A percentile compares a stretch with the other conserved stretches of the same genome.
phyloP scores from a whole-genome alignment of 1,140 invertebrate genomes.

The Drosophila santomea region DNA sequence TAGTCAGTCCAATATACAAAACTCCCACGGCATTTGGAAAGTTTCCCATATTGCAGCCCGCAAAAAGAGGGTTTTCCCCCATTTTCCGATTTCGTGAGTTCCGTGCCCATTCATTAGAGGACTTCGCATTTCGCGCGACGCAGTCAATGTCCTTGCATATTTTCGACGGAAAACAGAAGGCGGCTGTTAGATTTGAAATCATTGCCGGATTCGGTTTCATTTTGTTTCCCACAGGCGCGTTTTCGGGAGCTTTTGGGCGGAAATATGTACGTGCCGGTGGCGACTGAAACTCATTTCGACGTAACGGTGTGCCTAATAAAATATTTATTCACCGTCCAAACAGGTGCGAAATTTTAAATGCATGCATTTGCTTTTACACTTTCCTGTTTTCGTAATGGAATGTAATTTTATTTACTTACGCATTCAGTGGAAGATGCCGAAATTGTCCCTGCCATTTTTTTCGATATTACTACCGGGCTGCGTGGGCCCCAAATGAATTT shows the following conservation, averaged over 20 bases:
- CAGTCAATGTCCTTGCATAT: constrained; percentile 51
- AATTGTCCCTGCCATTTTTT: constrained; percentile 27
- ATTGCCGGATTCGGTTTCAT: constrained; percentile 62
- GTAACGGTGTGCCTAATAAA: constrained; percentile 55
- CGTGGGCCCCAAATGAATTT: constrained; percentile 21
- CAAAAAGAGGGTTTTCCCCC: constrained; percentile 13
- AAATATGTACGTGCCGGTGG: constrained; percentile 26
- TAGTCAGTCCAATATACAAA: not conserved
- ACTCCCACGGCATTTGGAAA: not conserved
- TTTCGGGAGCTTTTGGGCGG: constrained; percentile 8
- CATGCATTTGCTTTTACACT: constrained; percentile 53
- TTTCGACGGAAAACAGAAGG: constrained; percentile 35
- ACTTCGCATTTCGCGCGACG: constrained; percentile 50
- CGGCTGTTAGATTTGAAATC: constrained; percentile 46
- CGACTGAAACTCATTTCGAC: constrained; percentile 53
- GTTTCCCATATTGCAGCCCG: constrained; percentile 12
- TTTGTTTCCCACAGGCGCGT: constrained; percentile 28
- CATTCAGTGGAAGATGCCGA: constrained; percentile 28
- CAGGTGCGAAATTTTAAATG: constrained; percentile 72
- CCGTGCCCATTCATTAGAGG: constrained; percentile 68
- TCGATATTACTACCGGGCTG: constrained; percentile 16
- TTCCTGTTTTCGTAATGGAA: constrained; percentile 49
- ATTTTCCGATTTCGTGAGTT: not conserved
- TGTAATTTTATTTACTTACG: constrained; percentile 67
- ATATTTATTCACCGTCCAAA: constrained; percentile 63